phyloP scores from a whole-genome alignment of 1,140 invertebrate species.

The Sycophaga agraensis region DNA sequence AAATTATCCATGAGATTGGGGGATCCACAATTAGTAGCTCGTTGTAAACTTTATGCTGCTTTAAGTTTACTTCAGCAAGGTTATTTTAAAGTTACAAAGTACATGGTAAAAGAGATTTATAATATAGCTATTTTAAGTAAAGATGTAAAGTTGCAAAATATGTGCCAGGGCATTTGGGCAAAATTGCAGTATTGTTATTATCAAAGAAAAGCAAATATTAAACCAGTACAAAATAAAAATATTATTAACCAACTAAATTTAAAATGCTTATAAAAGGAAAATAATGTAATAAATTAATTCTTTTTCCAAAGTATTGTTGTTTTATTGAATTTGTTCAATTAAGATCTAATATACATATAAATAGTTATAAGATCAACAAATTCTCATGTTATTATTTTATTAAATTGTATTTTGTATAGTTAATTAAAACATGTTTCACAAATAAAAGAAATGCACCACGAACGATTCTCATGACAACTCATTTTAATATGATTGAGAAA shows the following conservation, averaged over 20 bases:
- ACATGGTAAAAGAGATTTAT: slow-evolving; percentile 69
- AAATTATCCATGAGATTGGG: slow-evolving; percentile 75
- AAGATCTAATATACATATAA: slow-evolving; percentile 24
- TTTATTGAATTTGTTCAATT: slow-evolving; percentile 16
- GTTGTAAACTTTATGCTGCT: slow-evolving; percentile 84
- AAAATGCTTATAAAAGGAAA: not conserved
- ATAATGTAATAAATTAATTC: slow-evolving; percentile 12
- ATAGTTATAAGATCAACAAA: not conserved
- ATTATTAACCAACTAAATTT: not conserved
- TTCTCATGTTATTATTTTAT: slow-evolving; percentile 4
- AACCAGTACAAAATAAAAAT: not conserved
- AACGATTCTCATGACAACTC: not conserved
- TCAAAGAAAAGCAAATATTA: slow-evolving; percentile 34
- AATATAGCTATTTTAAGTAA: slow-evolving; percentile 57
- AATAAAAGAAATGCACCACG: slow-evolving; percentile 22
- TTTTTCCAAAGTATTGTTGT: slow-evolving; percentile 24
- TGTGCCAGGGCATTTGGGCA: slow-evolving; percentile 84
- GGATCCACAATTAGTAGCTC: slow-evolving; percentile 74
- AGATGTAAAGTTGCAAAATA: slow-evolving; percentile 68
- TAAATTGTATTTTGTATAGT: slow-evolving; percentile 8
- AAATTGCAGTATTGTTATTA: slow-evolving; percentile 70
- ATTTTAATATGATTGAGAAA: slow-evolving; percentile 2
- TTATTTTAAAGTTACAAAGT: slow-evolving; percentile 64
- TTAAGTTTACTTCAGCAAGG: slow-evolving; percentile 84
- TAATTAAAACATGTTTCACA: slow-evolving; percentile 6